These are phyloP conservation scores for Oceanodroma leucorhoa DNA, from an alignment of 2,797 vertebrate genomes.

Conservation along the genomic window DNA sequence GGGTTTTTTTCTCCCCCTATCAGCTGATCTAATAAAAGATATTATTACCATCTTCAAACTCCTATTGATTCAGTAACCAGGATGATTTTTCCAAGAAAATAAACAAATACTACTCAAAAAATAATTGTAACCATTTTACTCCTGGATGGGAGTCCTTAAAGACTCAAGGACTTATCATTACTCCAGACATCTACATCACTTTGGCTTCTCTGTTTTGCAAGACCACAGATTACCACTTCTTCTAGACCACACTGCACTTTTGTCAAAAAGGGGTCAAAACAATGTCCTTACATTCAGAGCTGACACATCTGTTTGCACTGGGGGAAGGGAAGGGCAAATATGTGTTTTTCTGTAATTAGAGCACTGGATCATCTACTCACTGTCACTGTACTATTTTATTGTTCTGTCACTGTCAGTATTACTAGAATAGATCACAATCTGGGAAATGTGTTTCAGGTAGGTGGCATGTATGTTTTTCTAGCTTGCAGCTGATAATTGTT, in stretches of 20 bases:
- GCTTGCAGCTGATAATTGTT: neutral
- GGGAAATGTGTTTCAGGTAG: neutral
- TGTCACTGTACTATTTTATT: neutral
- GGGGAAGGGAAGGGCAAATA: neutral
- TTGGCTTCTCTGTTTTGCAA: neutral
- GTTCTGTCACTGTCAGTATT: neutral
- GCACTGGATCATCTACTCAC: neutral
- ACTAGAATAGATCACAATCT: neutral
- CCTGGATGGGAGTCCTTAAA: neutral
- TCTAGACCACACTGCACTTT: neutral
- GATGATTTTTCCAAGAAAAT: neutral
- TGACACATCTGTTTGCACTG: rapidly evolving
- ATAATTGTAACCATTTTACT: neutral
- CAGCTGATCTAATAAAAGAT: neutral
- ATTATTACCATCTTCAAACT: neutral
- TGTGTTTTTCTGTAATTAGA: rapidly evolving
- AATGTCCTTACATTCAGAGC: neutral
- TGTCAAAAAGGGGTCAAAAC: neutral
- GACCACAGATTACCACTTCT: neutral
- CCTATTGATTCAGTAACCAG: neutral
- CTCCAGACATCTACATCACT: neutral
- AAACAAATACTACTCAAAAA: neutral
- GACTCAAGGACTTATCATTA: neutral
- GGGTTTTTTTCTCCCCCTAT: neutral
- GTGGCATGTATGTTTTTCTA: neutral